Evolutionary conservation across 2,888 invertebrate species (phyloP).

Genomic region (Eudiplozoon nipponicum): DNA sequence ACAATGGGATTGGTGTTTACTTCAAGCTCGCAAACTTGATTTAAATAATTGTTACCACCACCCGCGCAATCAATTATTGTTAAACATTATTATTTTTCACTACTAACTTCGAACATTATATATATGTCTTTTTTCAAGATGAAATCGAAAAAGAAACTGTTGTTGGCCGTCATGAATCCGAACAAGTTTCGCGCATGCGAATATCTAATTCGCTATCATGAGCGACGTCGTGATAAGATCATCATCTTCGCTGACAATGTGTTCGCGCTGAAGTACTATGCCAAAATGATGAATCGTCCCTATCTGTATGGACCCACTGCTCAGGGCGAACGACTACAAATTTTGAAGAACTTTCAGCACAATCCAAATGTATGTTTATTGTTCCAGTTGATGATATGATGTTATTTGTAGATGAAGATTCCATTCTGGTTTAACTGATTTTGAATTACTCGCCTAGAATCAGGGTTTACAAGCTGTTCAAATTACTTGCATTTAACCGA

Average conservation of each 20-base stretch:
- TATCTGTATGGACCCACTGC: slow-evolving; percentile 92
- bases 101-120: too few species aligned
- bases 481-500: too few species aligned
- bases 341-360: slow-evolving; percentile 86
- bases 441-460: too few species aligned
- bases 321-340: slow-evolving; percentile 72
- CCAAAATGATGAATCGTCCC: slow-evolving; percentile 67
- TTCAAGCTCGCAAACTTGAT: too few species aligned
- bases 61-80: too few species aligned
- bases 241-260: slow-evolving; percentile 98
- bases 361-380: slow-evolving; percentile 63
- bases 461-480: too few species aligned
- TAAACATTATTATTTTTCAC: too few species aligned
- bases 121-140: not conserved
- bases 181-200: slow-evolving; percentile 85
- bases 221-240: slow-evolving; percentile 76
- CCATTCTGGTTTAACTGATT: too few species aligned
- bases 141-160: slow-evolving; percentile 20
- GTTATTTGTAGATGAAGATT: too few species aligned
- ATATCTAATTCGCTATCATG: slow-evolving; percentile 59
- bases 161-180: slow-evolving; percentile 90
- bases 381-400: not conserved
- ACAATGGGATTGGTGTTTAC: too few species aligned
- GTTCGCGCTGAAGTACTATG: slow-evolving; percentile 80
- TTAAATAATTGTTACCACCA: too few species aligned